phyloP scores from a whole-genome alignment of 2,888 invertebrate genomes.

The Hyposoter dolosus region DNA sequence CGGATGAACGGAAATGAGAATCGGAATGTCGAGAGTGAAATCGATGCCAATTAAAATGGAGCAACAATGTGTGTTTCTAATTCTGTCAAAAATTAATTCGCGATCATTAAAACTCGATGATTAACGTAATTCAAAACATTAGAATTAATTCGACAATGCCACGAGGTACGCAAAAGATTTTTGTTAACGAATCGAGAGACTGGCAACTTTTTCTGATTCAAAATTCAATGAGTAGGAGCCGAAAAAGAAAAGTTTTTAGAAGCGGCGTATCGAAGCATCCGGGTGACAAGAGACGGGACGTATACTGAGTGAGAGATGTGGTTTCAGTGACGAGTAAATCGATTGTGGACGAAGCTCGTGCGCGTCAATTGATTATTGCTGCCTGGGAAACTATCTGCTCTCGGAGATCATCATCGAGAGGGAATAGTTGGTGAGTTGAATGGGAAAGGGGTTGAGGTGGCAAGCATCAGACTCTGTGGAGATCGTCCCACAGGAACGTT shows the following conservation, averaged over 20 bases:
- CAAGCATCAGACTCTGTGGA: slow-evolving; percentile 60
- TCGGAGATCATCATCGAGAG: slow-evolving; percentile 66
- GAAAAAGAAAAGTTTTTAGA: neutral
- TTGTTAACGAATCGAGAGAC: neutral
- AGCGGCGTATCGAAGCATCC: slow-evolving; percentile 27
- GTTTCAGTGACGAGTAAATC: slow-evolving; percentile 61
- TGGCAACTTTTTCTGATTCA: slow-evolving; percentile 1
- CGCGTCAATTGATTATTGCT: slow-evolving; percentile 67
- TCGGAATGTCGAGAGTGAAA: neutral
- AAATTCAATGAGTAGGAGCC: neutral
- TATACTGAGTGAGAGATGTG: slow-evolving; percentile 30
- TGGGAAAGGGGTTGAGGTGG: slow-evolving; percentile 45
- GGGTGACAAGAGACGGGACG: slow-evolving; percentile 47
- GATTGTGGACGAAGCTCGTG: slow-evolving; percentile 63
- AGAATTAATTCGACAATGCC: neutral
- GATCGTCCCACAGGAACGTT: slow-evolving; percentile 58
- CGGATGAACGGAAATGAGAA: neutral
- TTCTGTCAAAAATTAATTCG: neutral
- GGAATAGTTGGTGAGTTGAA: slow-evolving; percentile 41
- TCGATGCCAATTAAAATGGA: neutral
- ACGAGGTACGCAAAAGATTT: neutral
- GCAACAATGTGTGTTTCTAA: neutral
- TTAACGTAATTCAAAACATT: neutral
- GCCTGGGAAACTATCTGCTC: slow-evolving; percentile 63
- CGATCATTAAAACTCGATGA: neutral